phyloP scores from a whole-genome alignment of 2,888 invertebrate species.

The Polyommatus icarus region DNA sequence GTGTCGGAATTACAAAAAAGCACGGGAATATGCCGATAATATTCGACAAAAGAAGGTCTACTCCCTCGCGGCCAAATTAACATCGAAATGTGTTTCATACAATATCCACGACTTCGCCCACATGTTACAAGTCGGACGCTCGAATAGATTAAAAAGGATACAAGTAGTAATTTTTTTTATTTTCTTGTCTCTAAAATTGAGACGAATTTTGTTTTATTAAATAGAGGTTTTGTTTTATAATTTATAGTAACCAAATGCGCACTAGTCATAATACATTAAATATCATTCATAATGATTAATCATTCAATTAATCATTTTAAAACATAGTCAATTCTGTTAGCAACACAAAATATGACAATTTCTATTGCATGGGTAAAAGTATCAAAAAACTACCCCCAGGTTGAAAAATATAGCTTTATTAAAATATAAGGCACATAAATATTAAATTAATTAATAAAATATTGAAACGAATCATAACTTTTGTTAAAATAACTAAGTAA shows the following conservation, averaged over 20 bases:
- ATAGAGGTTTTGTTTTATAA: neutral
- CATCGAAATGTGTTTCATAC: conserved; percentile 6
- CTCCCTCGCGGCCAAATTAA: conserved; percentile 1
- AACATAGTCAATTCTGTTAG: neutral
- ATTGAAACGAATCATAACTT: neutral
- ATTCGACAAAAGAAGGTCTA: conserved; percentile 5
- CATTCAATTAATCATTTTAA: no score
- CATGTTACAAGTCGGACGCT: neutral
- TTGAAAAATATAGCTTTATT: neutral
- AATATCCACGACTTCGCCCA: neutral
- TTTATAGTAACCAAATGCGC: no score
- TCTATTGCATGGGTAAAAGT: neutral
- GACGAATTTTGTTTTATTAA: neutral
- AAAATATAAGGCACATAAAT: no score
- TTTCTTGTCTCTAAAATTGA: neutral
- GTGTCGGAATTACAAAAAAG: conserved; percentile 74
- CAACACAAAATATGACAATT: neutral
- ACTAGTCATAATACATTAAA: no score
- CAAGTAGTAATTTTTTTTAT: no score
- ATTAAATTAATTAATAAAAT: neutral
- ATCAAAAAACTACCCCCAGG: neutral
- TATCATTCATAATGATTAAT: no score
- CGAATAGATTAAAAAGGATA: neutral
- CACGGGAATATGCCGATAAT: conserved; percentile 44
- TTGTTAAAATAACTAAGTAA: neutral